Percentiles rank a stretch among this genome's conserved stretches.
phyloP scores from a whole-genome alignment of 2,797 vertebrate genomes.

The Craterocephalus amniculus region DNA sequence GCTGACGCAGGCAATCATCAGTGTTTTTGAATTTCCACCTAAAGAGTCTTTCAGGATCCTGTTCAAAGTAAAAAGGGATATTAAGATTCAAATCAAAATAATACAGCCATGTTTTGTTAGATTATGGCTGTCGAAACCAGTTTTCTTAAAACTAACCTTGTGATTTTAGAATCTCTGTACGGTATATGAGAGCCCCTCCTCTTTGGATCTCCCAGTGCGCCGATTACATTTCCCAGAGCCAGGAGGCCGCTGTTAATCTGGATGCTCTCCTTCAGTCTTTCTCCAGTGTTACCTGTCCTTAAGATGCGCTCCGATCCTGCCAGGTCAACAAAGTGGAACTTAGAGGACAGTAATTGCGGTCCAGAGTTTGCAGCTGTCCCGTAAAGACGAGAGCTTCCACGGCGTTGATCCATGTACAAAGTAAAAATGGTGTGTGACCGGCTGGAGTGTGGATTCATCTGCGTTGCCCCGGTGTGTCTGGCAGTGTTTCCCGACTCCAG shows the following conservation, averaged over 20 bases:
- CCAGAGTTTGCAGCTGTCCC: conserved; percentile 47
- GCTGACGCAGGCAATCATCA: conserved; percentile 97
- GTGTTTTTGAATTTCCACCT: conserved; percentile 95
- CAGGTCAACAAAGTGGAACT: conserved; percentile 97
- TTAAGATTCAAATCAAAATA: conserved; percentile 1
- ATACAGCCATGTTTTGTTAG: background rate
- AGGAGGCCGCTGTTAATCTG: conserved; percentile 97
- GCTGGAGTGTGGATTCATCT: conserved; percentile 93
- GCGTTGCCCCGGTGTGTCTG: conserved; percentile 93
- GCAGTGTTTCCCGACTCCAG: conserved; percentile 95
- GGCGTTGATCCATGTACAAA: conserved; percentile 93
- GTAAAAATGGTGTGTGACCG: conserved; percentile 97
- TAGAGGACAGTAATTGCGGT: conserved; percentile 91
- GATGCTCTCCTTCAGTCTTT: conserved; percentile 95
- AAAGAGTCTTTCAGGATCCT: conserved; percentile 98
- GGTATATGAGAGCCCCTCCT: conserved; percentile 93
- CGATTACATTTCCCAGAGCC: conserved; percentile 95
- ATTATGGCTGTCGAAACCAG: background rate
- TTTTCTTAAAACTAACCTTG: conserved; percentile 83
- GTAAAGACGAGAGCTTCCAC: conserved; percentile 79
- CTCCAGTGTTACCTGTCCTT: conserved; percentile 92
- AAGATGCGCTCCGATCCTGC: conserved; percentile 95
- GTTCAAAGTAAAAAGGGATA: conserved; percentile 15
- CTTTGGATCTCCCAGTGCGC: conserved; percentile 93
- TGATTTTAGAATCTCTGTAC: conserved; percentile 98